Evolutionary conservation across 2,797 vertebrate genomes (phyloP), one percentile per base, ranked within the genome.

Genomic region (Peromyscus eremicus): DNA sequence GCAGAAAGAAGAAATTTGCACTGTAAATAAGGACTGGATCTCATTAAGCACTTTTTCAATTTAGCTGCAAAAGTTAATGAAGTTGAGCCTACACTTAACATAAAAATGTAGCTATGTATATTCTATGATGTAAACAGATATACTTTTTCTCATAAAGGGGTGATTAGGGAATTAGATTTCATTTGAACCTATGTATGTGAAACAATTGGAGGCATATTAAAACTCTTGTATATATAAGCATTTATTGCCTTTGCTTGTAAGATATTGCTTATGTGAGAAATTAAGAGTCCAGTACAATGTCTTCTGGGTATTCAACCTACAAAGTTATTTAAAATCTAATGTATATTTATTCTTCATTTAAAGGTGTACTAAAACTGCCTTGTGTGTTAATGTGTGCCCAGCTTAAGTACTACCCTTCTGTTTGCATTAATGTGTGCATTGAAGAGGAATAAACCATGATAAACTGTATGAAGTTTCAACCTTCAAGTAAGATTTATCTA

Each of bases 291-390:
- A 93, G 32, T 95, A 97, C 62, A 95, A 94, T 66, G 80, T 91
- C n/a, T 94, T 97, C 71, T 95, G 29, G 6, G 43, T 97, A 83
- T 95, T 89, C 88, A 71, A 55, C 71, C 34, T 94, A 4, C 80
- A 90, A 92, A 95, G 92, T 55, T 96, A 93, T 97, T 97, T 97
- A 98, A 91, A 93, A 91, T 83, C 91, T 94, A 25, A 84, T 93
- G 49, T 92, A 84, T 94, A 85, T 98, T 98, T 98, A 98, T 98
- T 98, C 94, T 98, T 79, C 89, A 88, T 98, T 98, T 98, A 97
- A 98, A 96, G 79, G 91, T 98, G 60, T 91, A 97, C 97, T 88
- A 88, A 92, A 97, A 66, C 92, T 85, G 76, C 76, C 91, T 95
- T 95, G 66, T 96, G 75, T 97, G 93, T 88, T 97, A 98, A 98